These are phyloP conservation scores for Microtus agrestis DNA, from an alignment of 2,797 vertebrate species.

Conservation along the genomic window DNA sequence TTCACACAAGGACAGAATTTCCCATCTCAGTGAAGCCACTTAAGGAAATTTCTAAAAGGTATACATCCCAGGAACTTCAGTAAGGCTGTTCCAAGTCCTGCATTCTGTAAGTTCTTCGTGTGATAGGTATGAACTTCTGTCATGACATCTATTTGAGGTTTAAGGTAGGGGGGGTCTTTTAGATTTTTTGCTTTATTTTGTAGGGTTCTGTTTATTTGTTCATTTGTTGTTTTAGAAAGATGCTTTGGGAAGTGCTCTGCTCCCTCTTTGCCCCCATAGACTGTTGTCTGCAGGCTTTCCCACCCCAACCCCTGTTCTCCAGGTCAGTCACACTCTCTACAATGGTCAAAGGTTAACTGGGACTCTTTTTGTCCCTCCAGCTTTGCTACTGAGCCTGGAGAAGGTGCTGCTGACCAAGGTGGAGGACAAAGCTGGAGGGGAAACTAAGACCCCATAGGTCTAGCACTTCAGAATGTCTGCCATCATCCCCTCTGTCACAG, in stretches of 20 bases:
- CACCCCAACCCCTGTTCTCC: background rate
- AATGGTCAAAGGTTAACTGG: background rate
- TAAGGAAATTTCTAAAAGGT: background rate
- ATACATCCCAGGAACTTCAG: background rate
- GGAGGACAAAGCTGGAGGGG: fast-evolving
- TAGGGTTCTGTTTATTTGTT: background rate
- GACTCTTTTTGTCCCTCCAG: background rate
- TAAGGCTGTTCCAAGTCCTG: background rate
- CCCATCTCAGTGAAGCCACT: background rate
- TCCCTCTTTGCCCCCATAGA: background rate
- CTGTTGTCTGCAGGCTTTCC: background rate
- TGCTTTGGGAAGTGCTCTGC: background rate
- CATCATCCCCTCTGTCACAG: no score
- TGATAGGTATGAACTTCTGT: background rate
- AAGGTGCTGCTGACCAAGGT: fast-evolving
- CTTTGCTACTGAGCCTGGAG: fast-evolving
- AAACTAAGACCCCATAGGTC: fast-evolving
- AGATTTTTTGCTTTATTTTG: background rate
- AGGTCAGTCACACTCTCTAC: background rate
- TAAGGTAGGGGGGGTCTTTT: background rate
- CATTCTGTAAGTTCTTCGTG: background rate
- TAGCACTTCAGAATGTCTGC: background rate
- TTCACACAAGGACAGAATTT: background rate
- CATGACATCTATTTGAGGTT: background rate
- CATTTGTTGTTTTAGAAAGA: background rate